Percentiles rank a stretch among this genome's conserved stretches.
Evolutionary conservation across 2,113 vertebrate genomes (phyloP).

Genomic region (Zeus faber): DNA sequence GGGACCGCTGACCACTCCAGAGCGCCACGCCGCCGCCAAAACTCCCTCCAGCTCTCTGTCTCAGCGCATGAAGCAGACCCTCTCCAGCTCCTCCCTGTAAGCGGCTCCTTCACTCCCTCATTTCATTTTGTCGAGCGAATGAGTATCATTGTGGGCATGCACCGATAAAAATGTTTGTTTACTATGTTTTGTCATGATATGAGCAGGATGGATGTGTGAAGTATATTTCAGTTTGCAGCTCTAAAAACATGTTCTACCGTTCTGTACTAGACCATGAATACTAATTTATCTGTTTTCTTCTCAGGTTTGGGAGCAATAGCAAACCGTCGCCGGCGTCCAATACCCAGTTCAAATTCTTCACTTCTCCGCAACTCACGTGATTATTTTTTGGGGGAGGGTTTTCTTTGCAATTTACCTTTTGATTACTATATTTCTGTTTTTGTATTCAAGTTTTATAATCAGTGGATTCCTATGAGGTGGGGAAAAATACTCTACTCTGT

Average conservation of each 20-base stretch:
- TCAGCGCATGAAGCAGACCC: conserved; percentile 83
- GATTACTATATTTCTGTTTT: conserved; percentile 8
- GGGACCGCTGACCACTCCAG: conserved; percentile 90
- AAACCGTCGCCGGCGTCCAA: conserved; percentile 75
- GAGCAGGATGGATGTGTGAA: too few relatives aligned
- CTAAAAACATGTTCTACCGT: too few relatives aligned
- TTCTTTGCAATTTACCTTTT: conserved; percentile 19
- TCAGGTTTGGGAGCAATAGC: conserved; percentile 87
- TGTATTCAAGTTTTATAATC: conserved; percentile 15
- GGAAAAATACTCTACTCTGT: conserved; percentile 1
- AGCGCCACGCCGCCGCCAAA: conserved; percentile 84
- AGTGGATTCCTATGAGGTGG: conserved; percentile 2
- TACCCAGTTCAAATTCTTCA: conserved; percentile 82
- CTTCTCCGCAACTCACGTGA: conserved; percentile 88
- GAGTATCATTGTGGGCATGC: too few relatives aligned
- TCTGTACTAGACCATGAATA: neutral
- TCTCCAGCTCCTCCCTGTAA: conserved; percentile 85
- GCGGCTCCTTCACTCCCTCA: conserved; percentile 22
- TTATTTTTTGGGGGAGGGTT: neutral
- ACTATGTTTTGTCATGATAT: too few relatives aligned
- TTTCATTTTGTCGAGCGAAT: too few relatives aligned
- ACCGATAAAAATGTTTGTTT: too few relatives aligned
- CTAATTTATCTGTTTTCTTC: neutral
- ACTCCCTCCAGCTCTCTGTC: conserved; percentile 88
- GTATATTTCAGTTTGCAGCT: too few relatives aligned